A percentile compares a stretch with the other conserved stretches of the same genome.
Evolutionary conservation across 2,797 vertebrate genomes (phyloP).

Genomic region (Pseudotriccus pelzelni): DNA sequence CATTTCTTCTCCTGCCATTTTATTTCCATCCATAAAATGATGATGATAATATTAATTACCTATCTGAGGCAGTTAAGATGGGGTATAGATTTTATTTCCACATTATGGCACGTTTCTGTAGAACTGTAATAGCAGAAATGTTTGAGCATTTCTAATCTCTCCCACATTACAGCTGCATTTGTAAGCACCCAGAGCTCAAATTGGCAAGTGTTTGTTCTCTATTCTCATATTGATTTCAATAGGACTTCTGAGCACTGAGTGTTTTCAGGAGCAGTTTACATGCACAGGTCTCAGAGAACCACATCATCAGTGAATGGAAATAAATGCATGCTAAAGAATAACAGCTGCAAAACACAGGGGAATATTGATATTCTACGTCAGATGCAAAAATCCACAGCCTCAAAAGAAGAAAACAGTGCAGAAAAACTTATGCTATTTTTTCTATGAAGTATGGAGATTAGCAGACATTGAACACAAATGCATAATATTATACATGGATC

Average conservation of each 20-base stretch:
- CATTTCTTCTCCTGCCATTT: background rate
- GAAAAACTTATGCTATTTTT: background rate
- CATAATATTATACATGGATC: background rate
- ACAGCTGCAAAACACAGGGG: constrained; percentile 28
- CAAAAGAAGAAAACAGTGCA: constrained; percentile 6
- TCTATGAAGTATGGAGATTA: background rate
- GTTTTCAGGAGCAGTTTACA: constrained; percentile 29
- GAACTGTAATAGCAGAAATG: background rate
- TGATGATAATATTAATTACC: constrained; percentile 43
- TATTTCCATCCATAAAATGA: background rate
- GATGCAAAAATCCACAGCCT: background rate
- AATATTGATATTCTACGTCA: background rate
- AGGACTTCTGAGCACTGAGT: constrained; percentile 22
- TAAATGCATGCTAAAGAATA: constrained; percentile 7
- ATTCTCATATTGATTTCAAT: constrained; percentile 48
- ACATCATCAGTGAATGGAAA: constrained; percentile 29
- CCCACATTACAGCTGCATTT: background rate
- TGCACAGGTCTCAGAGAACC: background rate
- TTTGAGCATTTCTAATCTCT: constrained; percentile 3
- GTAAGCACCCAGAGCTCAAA: constrained; percentile 25
- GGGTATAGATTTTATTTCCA: constrained; percentile 11
- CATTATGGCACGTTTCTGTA: background rate
- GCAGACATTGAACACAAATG: background rate
- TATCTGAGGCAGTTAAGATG: constrained; percentile 1
- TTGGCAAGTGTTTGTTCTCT: constrained; percentile 32